These are phyloP conservation scores for Danionella dracula DNA, from an alignment of 2,797 vertebrate species.

Conservation along the genomic window DNA sequence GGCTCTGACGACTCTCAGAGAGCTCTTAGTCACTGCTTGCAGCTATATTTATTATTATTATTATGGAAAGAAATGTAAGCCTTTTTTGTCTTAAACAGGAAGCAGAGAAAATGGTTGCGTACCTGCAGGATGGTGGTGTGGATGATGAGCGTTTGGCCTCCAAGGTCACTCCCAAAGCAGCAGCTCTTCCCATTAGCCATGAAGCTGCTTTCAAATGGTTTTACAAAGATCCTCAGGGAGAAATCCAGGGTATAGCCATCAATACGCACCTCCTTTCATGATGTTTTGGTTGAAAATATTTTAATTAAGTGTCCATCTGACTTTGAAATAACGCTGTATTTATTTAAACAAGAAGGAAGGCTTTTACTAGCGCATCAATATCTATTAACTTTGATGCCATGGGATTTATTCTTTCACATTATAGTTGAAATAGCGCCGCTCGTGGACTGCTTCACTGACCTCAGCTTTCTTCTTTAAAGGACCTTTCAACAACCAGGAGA, in stretches of 20 bases:
- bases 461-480: constrained; percentile 63
- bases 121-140: constrained; percentile 88
- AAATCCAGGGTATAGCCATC: constrained; percentile 84
- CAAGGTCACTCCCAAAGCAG: constrained; percentile 81
- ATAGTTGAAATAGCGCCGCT: too few relatives aligned
- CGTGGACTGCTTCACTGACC: not conserved
- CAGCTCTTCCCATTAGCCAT: constrained; percentile 78
- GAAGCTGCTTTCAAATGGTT: constrained; percentile 98
- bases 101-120: constrained; percentile 98
- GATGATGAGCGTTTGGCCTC: constrained; percentile 86
- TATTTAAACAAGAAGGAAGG: too few relatives aligned
- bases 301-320: too few relatives aligned
- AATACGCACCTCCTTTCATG: not conserved
- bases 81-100: constrained; percentile 67
- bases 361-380: too few relatives aligned
- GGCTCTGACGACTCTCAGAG: too few relatives aligned
- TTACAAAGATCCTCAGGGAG: constrained; percentile 99
- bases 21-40: too few relatives aligned
- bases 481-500: constrained; percentile 96
- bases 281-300: too few relatives aligned
- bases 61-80: too few relatives aligned
- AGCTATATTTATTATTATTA: too few relatives aligned
- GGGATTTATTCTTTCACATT: too few relatives aligned
- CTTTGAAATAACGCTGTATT: not conserved
- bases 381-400: too few relatives aligned